Percentiles rank a stretch among this genome's conserved stretches.
These are phyloP conservation scores for Apocrypta bakeri DNA, from an alignment of 1,140 invertebrate species.

Conservation along the genomic window DNA sequence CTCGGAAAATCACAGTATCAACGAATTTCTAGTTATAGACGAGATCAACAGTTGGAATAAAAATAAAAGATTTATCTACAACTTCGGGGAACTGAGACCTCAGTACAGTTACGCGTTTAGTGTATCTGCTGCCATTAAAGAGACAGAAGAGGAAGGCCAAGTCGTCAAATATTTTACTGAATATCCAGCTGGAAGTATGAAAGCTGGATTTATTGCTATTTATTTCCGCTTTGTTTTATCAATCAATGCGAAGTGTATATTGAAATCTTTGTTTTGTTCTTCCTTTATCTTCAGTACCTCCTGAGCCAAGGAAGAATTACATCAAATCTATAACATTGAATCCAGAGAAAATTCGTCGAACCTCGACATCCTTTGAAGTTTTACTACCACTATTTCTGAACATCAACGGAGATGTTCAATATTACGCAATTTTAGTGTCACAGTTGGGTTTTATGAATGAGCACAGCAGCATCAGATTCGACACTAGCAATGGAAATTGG, in stretches of 20 bases:
- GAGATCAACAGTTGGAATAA: neutral
- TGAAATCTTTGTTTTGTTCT: neutral
- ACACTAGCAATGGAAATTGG: slow-evolving; percentile 52
- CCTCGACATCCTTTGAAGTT: slow-evolving; percentile 59
- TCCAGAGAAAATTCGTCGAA: slow-evolving; percentile 58
- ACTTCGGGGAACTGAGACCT: slow-evolving; percentile 56
- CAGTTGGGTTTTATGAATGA: slow-evolving; percentile 47
- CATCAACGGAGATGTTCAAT: slow-evolving; percentile 59
- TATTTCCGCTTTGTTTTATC: too few species aligned
- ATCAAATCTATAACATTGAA: slow-evolving; percentile 60
- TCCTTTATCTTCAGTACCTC: slow-evolving; percentile 59
- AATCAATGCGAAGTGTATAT: neutral
- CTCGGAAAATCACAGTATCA: slow-evolving; percentile 37
- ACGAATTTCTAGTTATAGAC: neutral
- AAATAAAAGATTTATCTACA: slow-evolving; percentile 53
- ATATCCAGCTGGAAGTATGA: slow-evolving; percentile 64
- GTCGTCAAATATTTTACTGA: slow-evolving; percentile 29
- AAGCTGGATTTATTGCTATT: slow-evolving; percentile 34
- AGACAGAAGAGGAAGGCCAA: slow-evolving; percentile 49
- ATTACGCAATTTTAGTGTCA: slow-evolving; percentile 65
- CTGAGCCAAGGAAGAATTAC: slow-evolving; percentile 57
- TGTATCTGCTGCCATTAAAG: slow-evolving; percentile 42
- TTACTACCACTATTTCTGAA: slow-evolving; percentile 63
- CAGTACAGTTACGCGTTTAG: slow-evolving; percentile 61
- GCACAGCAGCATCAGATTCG: slow-evolving; percentile 39